Conservation (phyloP, 2,797 vertebrate genomes). For the Pseudochaenichthys georgianus region DNA sequence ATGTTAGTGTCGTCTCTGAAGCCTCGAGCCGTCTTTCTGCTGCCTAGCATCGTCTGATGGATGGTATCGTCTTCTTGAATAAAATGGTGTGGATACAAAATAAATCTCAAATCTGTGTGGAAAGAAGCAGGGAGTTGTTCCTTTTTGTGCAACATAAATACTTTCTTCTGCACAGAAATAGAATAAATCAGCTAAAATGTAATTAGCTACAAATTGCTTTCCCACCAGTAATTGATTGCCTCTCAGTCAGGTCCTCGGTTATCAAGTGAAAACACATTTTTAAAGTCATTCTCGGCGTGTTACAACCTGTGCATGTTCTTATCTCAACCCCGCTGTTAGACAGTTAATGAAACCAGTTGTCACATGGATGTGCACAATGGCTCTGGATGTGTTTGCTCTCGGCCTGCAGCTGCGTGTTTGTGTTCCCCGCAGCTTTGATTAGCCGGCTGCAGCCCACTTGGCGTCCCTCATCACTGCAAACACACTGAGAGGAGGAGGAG, state of each 20-base stretch:
- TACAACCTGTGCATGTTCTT: conserved; percentile 51
- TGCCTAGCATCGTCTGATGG: too few species aligned
- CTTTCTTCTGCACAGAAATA: conserved; percentile 1
- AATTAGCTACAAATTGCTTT: conserved; percentile 26
- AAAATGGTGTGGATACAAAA: conserved; percentile 76
- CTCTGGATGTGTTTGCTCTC: conserved; percentile 31
- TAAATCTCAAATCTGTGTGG: conserved; percentile 70
- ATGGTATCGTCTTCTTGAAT: too few species aligned
- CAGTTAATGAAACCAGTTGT: conserved; percentile 63
- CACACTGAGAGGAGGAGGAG: conserved; percentile 73
- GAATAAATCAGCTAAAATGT: background rate
- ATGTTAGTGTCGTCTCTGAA: too few species aligned
- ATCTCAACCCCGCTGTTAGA: conserved; percentile 50
- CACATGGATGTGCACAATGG: conserved; percentile 43
- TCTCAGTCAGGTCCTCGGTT: conserved; percentile 35
- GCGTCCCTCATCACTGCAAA: conserved; percentile 84
- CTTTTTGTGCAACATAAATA: background rate
- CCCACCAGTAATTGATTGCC: conserved; percentile 36
- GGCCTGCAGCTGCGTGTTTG: conserved; percentile 56
- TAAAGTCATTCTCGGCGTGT: background rate
- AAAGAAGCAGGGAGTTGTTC: background rate
- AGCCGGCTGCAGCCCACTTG: conserved; percentile 86
- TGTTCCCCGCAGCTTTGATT: conserved; percentile 75
- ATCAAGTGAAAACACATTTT: conserved; percentile 53
- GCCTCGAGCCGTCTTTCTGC: too few species aligned